Conservation (phyloP, 53 echinoderm and acorn worm species). For the Luidia sarsii region DNA sequence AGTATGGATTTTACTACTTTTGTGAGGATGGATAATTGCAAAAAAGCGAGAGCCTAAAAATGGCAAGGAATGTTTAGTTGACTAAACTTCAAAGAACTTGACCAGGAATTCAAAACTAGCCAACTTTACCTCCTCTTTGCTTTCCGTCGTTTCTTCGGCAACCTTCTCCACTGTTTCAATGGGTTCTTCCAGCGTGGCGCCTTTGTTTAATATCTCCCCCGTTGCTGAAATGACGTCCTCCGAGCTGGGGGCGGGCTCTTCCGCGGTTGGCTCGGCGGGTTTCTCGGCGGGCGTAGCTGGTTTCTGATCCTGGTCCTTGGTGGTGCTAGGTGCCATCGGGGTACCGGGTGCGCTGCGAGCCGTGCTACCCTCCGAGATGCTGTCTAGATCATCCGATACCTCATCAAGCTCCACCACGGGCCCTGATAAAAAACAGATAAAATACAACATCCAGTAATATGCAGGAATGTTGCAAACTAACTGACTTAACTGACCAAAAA, state of each 20-base stretch:
- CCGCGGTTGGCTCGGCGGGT: neutral
- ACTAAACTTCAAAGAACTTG: no score
- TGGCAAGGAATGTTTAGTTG: no score
- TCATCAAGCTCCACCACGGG: slow-evolving; percentile 91
- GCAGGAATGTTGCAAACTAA: no score
- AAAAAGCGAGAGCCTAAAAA: no score
- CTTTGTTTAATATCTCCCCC: slow-evolving; percentile 32
- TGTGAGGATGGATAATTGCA: no score
- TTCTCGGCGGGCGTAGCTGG: neutral
- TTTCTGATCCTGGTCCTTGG: slow-evolving; percentile 6
- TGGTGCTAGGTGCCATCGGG: slow-evolving; percentile 1
- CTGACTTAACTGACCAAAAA: no score
- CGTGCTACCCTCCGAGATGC: slow-evolving; percentile 66
- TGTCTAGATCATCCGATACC: slow-evolving; percentile 78
- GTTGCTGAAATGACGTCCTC: slow-evolving; percentile 43
- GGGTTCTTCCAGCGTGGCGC: slow-evolving; percentile 2
- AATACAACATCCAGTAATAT: no score
- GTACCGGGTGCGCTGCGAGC: slow-evolving; percentile 35
- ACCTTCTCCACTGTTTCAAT: slow-evolving; percentile 28
- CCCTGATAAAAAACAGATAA: slow-evolving; percentile 60
- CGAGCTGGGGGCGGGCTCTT: neutral
- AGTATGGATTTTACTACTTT: no score
- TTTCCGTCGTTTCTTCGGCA: slow-evolving; percentile 12
- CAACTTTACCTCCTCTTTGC: slow-evolving; percentile 23
- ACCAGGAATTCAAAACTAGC: no score